Evolutionary conservation across 2,888 invertebrate species (phyloP).

Genomic region (Maniola hyperantus): DNA sequence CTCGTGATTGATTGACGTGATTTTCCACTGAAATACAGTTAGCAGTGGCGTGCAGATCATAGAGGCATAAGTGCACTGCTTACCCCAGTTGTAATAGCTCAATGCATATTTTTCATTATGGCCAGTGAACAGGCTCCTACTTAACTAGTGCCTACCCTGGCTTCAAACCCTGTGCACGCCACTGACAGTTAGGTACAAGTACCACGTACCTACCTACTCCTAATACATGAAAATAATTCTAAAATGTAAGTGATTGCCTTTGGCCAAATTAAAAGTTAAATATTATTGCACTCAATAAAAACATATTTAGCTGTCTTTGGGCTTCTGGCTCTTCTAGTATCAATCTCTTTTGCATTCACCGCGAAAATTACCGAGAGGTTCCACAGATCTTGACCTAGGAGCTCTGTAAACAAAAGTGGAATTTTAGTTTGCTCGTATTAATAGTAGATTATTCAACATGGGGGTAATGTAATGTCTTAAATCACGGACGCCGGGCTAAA

Average conservation of each 20-base stretch:
- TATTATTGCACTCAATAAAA: slow-evolving; percentile 71
- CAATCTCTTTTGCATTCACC: slow-evolving; percentile 70
- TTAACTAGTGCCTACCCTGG: too few species aligned
- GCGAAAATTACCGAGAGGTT: slow-evolving; percentile 77
- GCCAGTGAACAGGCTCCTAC: too few species aligned
- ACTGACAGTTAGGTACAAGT: slow-evolving; percentile 37
- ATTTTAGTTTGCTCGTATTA: background rate
- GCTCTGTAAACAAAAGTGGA: slow-evolving; percentile 65
- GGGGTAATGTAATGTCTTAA: too few species aligned
- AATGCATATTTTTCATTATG: too few species aligned
- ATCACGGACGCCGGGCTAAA: too few species aligned
- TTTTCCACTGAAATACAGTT: slow-evolving; percentile 44
- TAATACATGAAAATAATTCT: slow-evolving; percentile 41
- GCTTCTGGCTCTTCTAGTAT: slow-evolving; percentile 49
- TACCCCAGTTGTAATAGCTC: too few species aligned
- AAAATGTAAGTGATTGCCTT: slow-evolving; percentile 56
- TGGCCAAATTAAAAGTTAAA: slow-evolving; percentile 64
- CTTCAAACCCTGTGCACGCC: too few species aligned
- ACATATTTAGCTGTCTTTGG: slow-evolving; percentile 59
- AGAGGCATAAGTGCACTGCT: too few species aligned
- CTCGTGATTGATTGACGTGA: slow-evolving; percentile 40
- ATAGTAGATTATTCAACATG: too few species aligned
- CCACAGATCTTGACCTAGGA: slow-evolving; percentile 82
- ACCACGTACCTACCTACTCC: slow-evolving; percentile 41
- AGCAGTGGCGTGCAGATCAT: too few species aligned